Evolutionary conservation across 2,113 vertebrate genomes (phyloP).

Genomic region (Hypanus sabinus): DNA sequence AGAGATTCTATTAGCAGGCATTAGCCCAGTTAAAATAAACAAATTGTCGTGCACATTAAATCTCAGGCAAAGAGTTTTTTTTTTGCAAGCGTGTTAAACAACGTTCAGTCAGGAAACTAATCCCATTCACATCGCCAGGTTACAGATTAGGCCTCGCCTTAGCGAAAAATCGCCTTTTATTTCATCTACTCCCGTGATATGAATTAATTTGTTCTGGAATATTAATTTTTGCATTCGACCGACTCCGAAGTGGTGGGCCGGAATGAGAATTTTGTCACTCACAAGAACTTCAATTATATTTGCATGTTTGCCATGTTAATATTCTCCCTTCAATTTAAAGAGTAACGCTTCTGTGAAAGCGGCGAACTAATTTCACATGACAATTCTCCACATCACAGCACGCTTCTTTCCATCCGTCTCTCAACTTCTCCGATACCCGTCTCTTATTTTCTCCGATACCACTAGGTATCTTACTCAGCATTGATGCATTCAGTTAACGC

Average conservation of each 20-base stretch:
- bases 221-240: not conserved
- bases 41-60: not conserved
- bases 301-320: not conserved
- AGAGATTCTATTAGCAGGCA: not conserved
- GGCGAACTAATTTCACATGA: not conserved
- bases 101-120: not conserved
- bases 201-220: not conserved
- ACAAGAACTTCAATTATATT: not conserved
- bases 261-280: not conserved
- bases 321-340: not conserved
- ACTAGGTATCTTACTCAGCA: no score
- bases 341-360: not conserved
- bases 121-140: not conserved
- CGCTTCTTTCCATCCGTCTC: not conserved
- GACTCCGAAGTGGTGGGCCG: not conserved
- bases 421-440: not conserved
- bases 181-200: no score
- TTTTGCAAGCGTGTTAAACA: not conserved
- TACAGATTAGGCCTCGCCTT: not conserved
- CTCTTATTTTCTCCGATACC: not conserved
- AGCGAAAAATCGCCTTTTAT: not conserved
- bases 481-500: not conserved
- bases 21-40: constrained; percentile 29
- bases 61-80: not conserved
- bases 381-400: not conserved